Conservation (phyloP, 2,888 invertebrate genomes). For the Watsonalla cultraria region DNA sequence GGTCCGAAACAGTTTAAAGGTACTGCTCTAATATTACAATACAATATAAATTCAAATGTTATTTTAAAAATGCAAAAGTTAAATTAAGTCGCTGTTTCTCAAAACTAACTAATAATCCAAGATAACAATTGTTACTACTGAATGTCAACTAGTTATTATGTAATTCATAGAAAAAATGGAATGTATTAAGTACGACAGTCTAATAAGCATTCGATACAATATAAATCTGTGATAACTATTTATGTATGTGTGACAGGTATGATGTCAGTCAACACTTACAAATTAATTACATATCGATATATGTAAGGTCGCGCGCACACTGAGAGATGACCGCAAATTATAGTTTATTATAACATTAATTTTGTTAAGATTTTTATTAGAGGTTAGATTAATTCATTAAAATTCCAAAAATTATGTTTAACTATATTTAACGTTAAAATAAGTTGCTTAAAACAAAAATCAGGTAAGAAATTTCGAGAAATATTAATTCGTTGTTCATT, state of each 20-base stretch:
- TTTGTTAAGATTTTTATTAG: too few species aligned
- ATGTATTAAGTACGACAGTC: slow-evolving; percentile 75
- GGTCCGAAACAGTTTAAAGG: slow-evolving; percentile 46
- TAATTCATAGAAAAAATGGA: slow-evolving; percentile 68
- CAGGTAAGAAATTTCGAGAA: too few species aligned
- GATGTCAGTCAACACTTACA: slow-evolving; percentile 67
- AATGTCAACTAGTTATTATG: slow-evolving; percentile 42
- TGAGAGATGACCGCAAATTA: slow-evolving; percentile 11
- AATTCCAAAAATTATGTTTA: too few species aligned
- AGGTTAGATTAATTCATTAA: too few species aligned
- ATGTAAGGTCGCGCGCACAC: slow-evolving; percentile 30
- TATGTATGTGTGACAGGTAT: slow-evolving; percentile 52
- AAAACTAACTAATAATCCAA: slow-evolving; percentile 54
- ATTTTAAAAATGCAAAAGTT: slow-evolving; percentile 49
- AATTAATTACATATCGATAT: slow-evolving; percentile 20
- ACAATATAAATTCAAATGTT: slow-evolving; percentile 28
- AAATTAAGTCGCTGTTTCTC: slow-evolving; percentile 41
- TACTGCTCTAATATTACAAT: slow-evolving; percentile 33
- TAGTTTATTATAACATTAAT: neutral
- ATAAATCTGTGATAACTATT: slow-evolving; percentile 32
- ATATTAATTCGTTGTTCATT: neutral
- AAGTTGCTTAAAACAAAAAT: too few species aligned
- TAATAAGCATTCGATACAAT: slow-evolving; percentile 55
- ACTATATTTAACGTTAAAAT: too few species aligned
- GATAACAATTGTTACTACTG: slow-evolving; percentile 40